A percentile compares a stretch with the other conserved stretches of the same genome.
These are phyloP conservation scores for Eidolon dupreanum DNA, from an alignment of 2,797 vertebrate species.

Conservation along the genomic window DNA sequence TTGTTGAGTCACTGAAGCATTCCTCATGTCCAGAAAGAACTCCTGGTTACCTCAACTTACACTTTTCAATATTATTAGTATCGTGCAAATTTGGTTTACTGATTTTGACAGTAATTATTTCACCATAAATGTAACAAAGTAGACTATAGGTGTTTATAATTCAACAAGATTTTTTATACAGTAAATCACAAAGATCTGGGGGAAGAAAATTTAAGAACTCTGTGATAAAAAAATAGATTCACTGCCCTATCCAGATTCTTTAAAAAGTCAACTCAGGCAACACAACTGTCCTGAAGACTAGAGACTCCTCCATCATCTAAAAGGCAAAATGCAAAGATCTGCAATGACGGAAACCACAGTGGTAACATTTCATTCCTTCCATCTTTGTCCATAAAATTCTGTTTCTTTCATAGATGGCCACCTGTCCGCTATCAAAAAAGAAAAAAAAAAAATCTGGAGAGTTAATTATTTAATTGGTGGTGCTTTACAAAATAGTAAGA, in stretches of 20 bases:
- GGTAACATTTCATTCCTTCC: background rate
- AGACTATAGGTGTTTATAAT: background rate
- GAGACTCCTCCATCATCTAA: background rate
- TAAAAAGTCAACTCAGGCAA: background rate
- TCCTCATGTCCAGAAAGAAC: background rate
- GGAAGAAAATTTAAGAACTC: background rate
- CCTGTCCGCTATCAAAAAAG: background rate
- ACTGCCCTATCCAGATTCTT: background rate
- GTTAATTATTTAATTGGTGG: conserved; percentile 43
- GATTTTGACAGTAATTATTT: conserved; percentile 22
- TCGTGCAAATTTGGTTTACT: background rate
- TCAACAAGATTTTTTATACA: background rate
- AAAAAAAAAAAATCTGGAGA: background rate
- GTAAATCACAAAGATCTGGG: conserved; percentile 4
- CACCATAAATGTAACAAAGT: conserved; percentile 39
- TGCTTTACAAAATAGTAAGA: conserved; percentile 18
- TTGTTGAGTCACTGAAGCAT: background rate
- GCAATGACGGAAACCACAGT: background rate
- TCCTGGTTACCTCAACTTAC: background rate
- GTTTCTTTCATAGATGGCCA: conserved; percentile 35
- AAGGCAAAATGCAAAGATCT: conserved; percentile 40
- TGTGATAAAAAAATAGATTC: conserved; percentile 29
- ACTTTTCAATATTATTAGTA: background rate
- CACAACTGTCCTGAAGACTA: background rate
- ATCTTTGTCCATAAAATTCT: background rate